These are phyloP conservation scores for Gymnoscopelus microlampas DNA, from an alignment of 2,797 vertebrate species.

Conservation along the genomic window DNA sequence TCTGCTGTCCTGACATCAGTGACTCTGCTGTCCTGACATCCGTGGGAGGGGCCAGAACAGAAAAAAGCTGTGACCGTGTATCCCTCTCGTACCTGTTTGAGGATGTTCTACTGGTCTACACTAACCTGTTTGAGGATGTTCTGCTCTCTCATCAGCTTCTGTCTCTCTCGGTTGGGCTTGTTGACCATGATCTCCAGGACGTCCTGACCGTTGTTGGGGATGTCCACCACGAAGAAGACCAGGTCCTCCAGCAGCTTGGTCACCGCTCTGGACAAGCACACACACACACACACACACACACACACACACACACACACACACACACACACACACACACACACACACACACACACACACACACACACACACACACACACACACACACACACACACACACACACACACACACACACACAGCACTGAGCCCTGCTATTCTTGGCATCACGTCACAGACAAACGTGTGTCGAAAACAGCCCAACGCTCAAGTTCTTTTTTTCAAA, in stretches of 20 bases:
- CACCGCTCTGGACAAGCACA: slow-evolving; percentile 84
- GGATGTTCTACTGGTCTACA: neutral
- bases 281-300: slow-evolving; percentile 13
- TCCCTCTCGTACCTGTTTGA: neutral
- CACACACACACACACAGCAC: too few relatives aligned
- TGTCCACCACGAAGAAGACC: slow-evolving; percentile 98
- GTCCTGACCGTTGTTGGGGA: slow-evolving; percentile 95
- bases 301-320: neutral
- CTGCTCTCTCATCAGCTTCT: slow-evolving; percentile 98
- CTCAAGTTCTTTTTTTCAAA: too few relatives aligned
- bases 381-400: too few relatives aligned
- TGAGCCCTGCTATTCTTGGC: too few relatives aligned
- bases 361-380: neutral
- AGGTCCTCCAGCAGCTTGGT: slow-evolving; percentile 96
- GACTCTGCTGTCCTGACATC: too few relatives aligned
- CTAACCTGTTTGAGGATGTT: slow-evolving; percentile 98
- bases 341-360: neutral
- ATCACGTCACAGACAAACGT: too few relatives aligned
- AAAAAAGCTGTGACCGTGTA: too few relatives aligned
- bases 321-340: neutral
- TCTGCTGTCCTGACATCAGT: too few relatives aligned
- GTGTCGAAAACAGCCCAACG: too few relatives aligned
- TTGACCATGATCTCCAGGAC: slow-evolving; percentile 98
- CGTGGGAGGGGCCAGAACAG: too few relatives aligned
- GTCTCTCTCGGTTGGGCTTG: slow-evolving; percentile 95